These are phyloP conservation scores for Oscheius sp. DNA, from an alignment of 2,888 invertebrate genomes.

Conservation along the genomic window DNA sequence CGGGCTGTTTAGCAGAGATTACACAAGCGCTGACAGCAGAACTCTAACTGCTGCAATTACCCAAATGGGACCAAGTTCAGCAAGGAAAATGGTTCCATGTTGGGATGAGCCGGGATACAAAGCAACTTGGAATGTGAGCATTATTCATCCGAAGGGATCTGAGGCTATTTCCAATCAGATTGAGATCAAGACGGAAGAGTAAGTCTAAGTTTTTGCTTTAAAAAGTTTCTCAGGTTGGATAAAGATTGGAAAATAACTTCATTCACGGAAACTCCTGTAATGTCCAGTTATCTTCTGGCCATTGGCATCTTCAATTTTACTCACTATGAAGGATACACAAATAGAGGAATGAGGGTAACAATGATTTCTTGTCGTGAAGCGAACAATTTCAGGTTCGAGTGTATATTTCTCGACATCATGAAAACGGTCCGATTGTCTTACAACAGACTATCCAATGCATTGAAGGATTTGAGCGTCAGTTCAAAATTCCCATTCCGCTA, in stretches of 20 bases:
- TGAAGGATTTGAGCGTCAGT: slow-evolving; percentile 82
- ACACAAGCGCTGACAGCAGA: slow-evolving; percentile 47
- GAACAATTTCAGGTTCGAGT: neutral
- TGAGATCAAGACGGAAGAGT: slow-evolving; percentile 9
- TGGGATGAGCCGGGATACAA: slow-evolving; percentile 71
- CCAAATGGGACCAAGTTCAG: slow-evolving; percentile 70
- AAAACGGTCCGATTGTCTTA: slow-evolving; percentile 75
- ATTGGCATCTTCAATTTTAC: slow-evolving; percentile 86
- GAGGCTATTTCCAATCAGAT: slow-evolving; percentile 59
- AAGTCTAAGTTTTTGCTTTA: neutral
- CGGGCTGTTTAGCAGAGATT: slow-evolving; percentile 65
- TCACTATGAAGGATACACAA: neutral
- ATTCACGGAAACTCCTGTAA: slow-evolving; percentile 76
- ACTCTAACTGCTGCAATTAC: slow-evolving; percentile 61
- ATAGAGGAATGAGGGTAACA: slow-evolving; percentile 1
- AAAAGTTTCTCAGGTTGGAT: neutral
- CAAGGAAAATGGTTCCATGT: slow-evolving; percentile 69
- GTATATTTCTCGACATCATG: slow-evolving; percentile 58
- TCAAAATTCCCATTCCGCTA: slow-evolving; percentile 86
- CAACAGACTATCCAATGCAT: slow-evolving; percentile 77
- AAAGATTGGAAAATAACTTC: slow-evolving; percentile 78
- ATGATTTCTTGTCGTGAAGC: no score
- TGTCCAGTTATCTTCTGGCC: slow-evolving; percentile 91
- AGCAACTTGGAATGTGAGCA: slow-evolving; percentile 64
- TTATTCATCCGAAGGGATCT: slow-evolving; percentile 66